Evolutionary conservation across 2,113 vertebrate species (phyloP).

Genomic region (Tachysurus vachellii): DNA sequence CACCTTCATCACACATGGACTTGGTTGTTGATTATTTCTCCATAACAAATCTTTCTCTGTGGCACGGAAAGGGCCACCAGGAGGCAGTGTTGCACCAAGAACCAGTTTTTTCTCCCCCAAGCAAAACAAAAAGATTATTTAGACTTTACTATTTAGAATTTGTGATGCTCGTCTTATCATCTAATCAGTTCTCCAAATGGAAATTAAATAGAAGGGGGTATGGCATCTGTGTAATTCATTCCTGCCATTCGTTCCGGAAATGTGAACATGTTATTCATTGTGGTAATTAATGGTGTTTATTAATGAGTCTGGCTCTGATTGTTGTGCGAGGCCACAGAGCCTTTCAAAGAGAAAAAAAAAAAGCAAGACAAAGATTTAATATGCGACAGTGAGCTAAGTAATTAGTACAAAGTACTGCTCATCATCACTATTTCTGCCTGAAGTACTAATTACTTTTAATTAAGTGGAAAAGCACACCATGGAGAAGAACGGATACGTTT

Average conservation of each 20-base stretch:
- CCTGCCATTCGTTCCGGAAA: neutral
- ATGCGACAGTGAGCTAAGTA: conserved; percentile 21
- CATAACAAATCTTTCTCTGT: neutral
- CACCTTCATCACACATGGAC: neutral
- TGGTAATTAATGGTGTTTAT: conserved; percentile 8
- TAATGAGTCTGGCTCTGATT: conserved; percentile 18
- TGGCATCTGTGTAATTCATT: neutral
- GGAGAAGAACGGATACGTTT: neutral
- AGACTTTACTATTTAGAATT: neutral
- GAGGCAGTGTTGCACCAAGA: conserved; percentile 9
- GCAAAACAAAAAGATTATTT: neutral
- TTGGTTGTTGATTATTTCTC: neutral
- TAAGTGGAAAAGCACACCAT: conserved; percentile 14
- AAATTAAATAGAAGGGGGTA: neutral
- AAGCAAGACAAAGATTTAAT: conserved; percentile 13
- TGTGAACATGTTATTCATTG: neutral
- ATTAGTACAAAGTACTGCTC: conserved; percentile 26
- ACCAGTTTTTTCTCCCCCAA: neutral
- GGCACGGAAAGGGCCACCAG: conserved; percentile 21
- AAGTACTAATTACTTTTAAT: conserved; percentile 42
- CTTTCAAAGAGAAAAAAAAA: neutral
- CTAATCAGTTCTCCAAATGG: neutral
- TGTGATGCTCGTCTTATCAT: neutral
- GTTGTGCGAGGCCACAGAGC: neutral
- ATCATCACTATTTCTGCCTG: conserved; percentile 17